Evolutionary conservation across 2,888 invertebrate genomes (phyloP).

Genomic region (Melangyna quadrimaculata): DNA sequence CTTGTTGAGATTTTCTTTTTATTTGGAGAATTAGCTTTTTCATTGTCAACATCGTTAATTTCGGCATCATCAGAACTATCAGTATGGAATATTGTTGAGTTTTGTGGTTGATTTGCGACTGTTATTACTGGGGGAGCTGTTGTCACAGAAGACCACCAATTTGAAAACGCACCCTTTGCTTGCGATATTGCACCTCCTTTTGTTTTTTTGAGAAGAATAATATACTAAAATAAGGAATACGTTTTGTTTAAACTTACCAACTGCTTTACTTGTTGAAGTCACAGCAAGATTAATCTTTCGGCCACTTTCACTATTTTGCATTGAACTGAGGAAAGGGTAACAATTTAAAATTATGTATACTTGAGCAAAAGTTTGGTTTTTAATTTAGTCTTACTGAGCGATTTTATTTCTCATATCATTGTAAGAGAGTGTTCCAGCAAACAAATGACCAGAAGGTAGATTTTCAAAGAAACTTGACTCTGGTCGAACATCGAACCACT

Average conservation of each 20-base stretch:
- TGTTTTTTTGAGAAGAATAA: slow-evolving; percentile 79
- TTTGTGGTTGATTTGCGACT: slow-evolving; percentile 33
- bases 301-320: slow-evolving; percentile 96
- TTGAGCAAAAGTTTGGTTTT: neutral
- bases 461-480: slow-evolving; percentile 86
- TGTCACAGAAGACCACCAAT: slow-evolving; percentile 91
- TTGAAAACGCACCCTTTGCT: slow-evolving; percentile 91
- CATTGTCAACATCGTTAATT: slow-evolving; percentile 27
- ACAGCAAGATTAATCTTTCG: slow-evolving; percentile 96
- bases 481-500: slow-evolving; percentile 88
- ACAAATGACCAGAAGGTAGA: slow-evolving; percentile 93
- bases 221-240: neutral
- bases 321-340: slow-evolving; percentile 85
- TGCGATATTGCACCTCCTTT: slow-evolving; percentile 92
- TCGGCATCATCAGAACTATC: slow-evolving; percentile 57
- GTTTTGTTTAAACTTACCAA: slow-evolving; percentile 81
- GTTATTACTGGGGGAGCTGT: slow-evolving; percentile 81
- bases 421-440: slow-evolving; percentile 95
- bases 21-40: slow-evolving; percentile 36
- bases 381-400: slow-evolving; percentile 88
- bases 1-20: slow-evolving; percentile 38
- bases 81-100: slow-evolving; percentile 39
- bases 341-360: neutral
- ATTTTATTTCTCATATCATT: slow-evolving; percentile 95
- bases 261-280: slow-evolving; percentile 93